A percentile compares a stretch with the other conserved stretches of the same genome.
Evolutionary conservation across 2,797 vertebrate species (phyloP).

Genomic region (Rhinichthys osculus): DNA sequence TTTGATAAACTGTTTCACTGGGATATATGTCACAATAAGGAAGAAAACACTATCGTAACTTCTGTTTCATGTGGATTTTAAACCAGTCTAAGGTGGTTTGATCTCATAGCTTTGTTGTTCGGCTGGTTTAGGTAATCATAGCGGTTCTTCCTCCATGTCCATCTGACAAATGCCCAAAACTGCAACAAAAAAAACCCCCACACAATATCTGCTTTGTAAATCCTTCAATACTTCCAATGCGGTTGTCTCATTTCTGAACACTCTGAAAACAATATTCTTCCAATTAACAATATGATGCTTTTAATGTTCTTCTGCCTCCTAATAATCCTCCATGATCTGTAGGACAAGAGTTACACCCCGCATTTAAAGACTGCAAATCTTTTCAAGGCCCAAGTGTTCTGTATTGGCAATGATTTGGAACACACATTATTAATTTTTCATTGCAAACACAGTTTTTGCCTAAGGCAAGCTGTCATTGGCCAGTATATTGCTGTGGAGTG

Average conservation of each 20-base stretch:
- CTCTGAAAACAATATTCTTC: neutral
- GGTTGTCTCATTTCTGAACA: neutral
- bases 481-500: constrained; percentile 47
- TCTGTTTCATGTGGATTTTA: neutral
- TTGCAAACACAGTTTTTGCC: constrained; percentile 30
- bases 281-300: neutral
- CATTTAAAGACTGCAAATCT: neutral
- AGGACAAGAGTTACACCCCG: neutral
- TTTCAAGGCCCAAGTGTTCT: constrained; percentile 12
- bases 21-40: neutral
- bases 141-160: neutral
- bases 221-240: neutral
- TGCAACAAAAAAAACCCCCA: neutral
- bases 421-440: constrained; percentile 38
- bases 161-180: neutral
- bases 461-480: constrained; percentile 35
- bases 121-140: neutral
- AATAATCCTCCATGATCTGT: constrained; percentile 4
- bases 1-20: neutral
- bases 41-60: neutral
- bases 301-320: neutral
- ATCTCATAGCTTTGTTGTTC: neutral
- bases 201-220: neutral
- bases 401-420: constrained; percentile 34
- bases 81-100: neutral